These are phyloP conservation scores for Rana temporaria DNA, from an alignment of 2,113 vertebrate species.

Conservation along the genomic window DNA sequence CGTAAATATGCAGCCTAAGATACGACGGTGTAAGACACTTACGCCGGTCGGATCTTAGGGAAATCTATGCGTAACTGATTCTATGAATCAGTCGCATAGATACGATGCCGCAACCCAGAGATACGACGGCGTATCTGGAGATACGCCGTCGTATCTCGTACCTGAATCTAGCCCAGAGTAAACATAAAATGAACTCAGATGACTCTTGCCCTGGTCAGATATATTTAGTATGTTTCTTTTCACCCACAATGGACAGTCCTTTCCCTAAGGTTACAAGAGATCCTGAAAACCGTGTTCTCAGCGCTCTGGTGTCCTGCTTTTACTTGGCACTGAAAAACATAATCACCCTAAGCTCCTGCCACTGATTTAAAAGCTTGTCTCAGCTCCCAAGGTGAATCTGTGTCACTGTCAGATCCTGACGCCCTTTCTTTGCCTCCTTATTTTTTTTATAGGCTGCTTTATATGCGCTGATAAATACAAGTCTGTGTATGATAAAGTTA, in stretches of 20 bases:
- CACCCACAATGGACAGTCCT: background rate
- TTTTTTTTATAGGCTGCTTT: background rate
- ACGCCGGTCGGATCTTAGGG: no score
- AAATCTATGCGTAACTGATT: no score
- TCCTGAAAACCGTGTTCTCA: slow-evolving; percentile 22
- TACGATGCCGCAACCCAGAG: no score
- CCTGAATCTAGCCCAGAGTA: no score
- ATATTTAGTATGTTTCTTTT: background rate
- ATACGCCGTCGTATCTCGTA: no score
- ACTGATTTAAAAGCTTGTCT: slow-evolving; percentile 45
- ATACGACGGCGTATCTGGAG: no score
- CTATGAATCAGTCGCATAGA: no score
- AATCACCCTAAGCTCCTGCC: slow-evolving; percentile 41
- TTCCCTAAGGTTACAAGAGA: background rate
- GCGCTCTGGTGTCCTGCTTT: slow-evolving; percentile 41
- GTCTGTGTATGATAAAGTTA: no score
- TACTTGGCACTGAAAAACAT: slow-evolving; percentile 29
- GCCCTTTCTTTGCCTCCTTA: background rate
- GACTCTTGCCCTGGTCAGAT: background rate
- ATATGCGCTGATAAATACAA: no score
- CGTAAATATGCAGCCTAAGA: no score
- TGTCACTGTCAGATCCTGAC: slow-evolving; percentile 24
- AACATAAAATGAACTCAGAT: background rate
- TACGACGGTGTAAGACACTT: no score
- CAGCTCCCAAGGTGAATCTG: slow-evolving; percentile 48